These are phyloP conservation scores for Heliconius hermathena DNA, from an alignment of 1,140 invertebrate species.

Conservation along the genomic window DNA sequence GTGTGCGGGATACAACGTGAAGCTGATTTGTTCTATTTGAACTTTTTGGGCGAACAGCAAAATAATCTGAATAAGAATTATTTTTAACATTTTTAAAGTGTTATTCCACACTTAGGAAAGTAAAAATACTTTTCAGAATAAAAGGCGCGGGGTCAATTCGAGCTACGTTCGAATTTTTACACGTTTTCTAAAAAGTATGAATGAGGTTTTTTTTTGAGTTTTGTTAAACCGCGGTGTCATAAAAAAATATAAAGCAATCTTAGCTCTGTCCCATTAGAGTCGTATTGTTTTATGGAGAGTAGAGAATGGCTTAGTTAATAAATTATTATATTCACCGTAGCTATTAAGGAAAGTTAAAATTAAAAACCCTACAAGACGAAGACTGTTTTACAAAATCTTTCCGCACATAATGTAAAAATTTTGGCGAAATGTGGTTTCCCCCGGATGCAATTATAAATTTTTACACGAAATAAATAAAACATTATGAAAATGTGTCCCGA, in stretches of 20 bases:
- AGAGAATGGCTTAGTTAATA: background rate
- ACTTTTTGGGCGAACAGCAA: background rate
- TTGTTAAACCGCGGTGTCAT: background rate
- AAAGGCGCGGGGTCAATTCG: no score
- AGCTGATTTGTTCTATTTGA: no score
- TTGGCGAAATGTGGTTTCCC: background rate
- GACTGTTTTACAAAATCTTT: background rate
- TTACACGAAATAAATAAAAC: slow-evolving; percentile 22
- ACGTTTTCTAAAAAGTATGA: no score
- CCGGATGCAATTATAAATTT: slow-evolving; percentile 3
- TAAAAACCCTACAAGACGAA: background rate
- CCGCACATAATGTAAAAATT: background rate
- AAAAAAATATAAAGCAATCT: background rate
- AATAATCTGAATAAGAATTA: background rate
- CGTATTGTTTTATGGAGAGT: background rate
- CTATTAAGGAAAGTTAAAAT: background rate
- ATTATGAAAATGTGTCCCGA: slow-evolving; percentile 39
- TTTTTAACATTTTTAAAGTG: background rate
- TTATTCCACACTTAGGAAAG: no score
- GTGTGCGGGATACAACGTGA: no score
- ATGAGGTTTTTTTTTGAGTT: no score
- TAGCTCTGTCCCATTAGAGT: background rate
- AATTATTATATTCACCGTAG: background rate
- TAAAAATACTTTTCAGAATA: no score
- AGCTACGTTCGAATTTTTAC: no score